Conservation (phyloP, 2,888 invertebrate genomes). For the Mamestra brassicae region DNA sequence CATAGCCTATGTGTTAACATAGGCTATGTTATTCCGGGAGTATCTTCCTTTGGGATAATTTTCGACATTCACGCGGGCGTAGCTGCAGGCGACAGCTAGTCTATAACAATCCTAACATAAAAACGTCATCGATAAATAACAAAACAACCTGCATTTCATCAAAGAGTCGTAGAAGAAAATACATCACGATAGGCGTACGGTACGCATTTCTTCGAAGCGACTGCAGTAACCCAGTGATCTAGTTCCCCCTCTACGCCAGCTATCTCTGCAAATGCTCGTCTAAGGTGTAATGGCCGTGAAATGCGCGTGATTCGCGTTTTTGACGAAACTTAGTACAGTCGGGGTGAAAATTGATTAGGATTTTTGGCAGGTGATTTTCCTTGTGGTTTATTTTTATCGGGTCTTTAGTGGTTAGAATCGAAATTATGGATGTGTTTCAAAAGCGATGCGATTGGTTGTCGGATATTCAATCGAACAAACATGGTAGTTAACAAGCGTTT, state of each 20-base stretch:
- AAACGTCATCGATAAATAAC: constrained; percentile 8
- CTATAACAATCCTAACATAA: not conserved
- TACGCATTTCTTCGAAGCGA: constrained; percentile 67
- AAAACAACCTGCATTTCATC: constrained; percentile 10
- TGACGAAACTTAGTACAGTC: constrained; percentile 64
- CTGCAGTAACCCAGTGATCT: constrained; percentile 79
- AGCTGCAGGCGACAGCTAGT: too few species aligned
- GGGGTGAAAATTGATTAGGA: constrained; percentile 25
- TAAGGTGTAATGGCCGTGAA: constrained; percentile 75
- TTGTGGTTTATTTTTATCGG: not conserved
- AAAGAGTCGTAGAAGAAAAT: constrained; percentile 52
- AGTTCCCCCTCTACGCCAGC: constrained; percentile 67
- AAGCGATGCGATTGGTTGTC: too few species aligned
- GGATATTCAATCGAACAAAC: not conserved
- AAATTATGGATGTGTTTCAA: too few species aligned
- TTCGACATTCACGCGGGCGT: too few species aligned
- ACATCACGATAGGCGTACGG: constrained; percentile 44
- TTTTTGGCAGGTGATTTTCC: constrained; percentile 15
- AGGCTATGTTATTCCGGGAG: too few species aligned
- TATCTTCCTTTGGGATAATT: too few species aligned
- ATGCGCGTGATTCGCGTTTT: constrained; percentile 72
- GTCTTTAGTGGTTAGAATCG: not conserved
- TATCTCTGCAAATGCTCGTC: constrained; percentile 64
- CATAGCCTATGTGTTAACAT: too few species aligned
- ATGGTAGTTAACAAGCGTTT: not conserved